A percentile compares a stretch with the other conserved stretches of the same genome.
Evolutionary conservation across 1,140 invertebrate species (phyloP).

Genomic region (Conus betulinus): DNA sequence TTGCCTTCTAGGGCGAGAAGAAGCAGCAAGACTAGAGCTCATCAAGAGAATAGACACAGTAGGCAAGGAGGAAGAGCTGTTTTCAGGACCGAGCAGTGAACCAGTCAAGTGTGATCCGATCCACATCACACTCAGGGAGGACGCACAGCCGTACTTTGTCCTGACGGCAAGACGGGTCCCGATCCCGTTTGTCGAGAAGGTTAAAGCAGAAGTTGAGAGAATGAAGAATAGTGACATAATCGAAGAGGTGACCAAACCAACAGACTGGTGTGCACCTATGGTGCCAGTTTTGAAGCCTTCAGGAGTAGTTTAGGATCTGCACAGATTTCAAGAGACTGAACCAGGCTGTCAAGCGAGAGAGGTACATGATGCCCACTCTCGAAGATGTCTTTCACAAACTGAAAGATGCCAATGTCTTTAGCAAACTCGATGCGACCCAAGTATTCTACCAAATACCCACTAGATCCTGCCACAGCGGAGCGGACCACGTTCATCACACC

Average conservation of each 20-base stretch:
- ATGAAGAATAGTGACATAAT: constrained; percentile 39
- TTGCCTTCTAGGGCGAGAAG: not conserved
- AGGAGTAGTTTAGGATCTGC: constrained; percentile 30
- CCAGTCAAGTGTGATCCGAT: not conserved
- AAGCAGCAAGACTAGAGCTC: not conserved
- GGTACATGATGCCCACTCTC: not conserved
- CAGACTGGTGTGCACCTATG: constrained; percentile 43
- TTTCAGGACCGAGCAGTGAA: too few relatives aligned
- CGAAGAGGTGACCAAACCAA: constrained; percentile 36
- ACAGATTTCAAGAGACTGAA: constrained; percentile 17
- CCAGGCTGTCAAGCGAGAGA: not conserved
- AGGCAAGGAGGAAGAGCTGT: not conserved
- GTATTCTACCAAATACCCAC: constrained; percentile 89
- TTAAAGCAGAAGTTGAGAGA: constrained; percentile 36
- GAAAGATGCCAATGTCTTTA: constrained; percentile 7
- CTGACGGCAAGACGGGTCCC: constrained; percentile 32
- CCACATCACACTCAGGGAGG: not conserved
- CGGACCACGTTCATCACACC: constrained; percentile 83
- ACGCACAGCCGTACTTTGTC: constrained; percentile 30
- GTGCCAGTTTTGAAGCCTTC: constrained; percentile 42
- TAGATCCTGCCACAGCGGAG: constrained; percentile 85
- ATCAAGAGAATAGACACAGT: not conserved
- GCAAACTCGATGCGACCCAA: constrained; percentile 74
- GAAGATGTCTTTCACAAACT: not conserved
- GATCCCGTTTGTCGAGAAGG: constrained; percentile 35